phyloP scores from a whole-genome alignment of 2,888 invertebrate species.

The Callyntrura guangdongensis region DNA sequence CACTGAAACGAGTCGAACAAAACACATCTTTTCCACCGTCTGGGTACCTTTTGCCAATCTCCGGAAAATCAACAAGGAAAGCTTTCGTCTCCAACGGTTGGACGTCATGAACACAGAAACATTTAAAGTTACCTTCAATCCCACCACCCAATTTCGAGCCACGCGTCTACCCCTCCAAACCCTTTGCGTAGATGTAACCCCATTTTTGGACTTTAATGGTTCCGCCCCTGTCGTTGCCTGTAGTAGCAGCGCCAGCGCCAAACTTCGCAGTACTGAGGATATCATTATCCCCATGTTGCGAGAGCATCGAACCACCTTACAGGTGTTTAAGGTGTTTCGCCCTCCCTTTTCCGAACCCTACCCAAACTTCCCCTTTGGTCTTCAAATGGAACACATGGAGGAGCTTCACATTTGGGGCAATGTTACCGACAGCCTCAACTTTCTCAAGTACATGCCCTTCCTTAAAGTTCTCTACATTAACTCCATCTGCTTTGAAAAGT shows the following conservation, averaged over 20 bases:
- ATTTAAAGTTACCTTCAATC: neutral
- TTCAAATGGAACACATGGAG: neutral
- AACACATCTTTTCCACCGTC: neutral
- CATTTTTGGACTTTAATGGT: neutral
- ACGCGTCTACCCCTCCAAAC: neutral
- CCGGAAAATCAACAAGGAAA: no score
- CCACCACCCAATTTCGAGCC: neutral
- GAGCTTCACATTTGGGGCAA: conserved; percentile 25
- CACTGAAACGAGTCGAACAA: no score
- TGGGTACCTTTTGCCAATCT: conserved; percentile 5
- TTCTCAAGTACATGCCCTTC: conserved; percentile 14
- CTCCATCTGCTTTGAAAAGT: neutral
- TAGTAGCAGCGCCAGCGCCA: neutral
- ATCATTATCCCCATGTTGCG: neutral
- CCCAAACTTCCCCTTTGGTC: neutral
- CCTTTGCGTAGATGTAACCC: neutral
- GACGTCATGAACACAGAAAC: conserved; percentile 5
- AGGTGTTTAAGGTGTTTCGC: conserved; percentile 21
- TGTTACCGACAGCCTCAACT: neutral
- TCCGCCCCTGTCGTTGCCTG: no score
- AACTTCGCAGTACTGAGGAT: neutral
- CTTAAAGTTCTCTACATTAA: neutral
- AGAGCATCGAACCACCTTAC: neutral
- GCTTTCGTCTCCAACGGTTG: neutral
- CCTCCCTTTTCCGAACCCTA: neutral